phyloP scores from a whole-genome alignment of 2,888 invertebrate genomes.

The Rotaria socialis region DNA sequence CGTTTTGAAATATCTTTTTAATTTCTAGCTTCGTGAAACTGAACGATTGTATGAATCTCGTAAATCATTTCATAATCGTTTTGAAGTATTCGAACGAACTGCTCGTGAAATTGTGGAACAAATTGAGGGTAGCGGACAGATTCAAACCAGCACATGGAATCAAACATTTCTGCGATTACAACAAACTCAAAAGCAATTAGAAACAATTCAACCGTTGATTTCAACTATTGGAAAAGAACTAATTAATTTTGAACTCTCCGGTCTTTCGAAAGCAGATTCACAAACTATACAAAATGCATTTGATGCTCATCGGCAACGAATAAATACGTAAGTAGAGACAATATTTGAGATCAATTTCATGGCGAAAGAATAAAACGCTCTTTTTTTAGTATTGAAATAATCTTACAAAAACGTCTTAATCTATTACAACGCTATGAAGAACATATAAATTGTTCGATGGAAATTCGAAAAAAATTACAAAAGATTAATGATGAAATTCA shows the following conservation, averaged over 20 bases:
- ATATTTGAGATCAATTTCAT: not conserved
- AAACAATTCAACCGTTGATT: not conserved
- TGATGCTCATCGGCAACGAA: not conserved
- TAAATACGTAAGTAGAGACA: not conserved
- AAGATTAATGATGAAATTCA: not conserved
- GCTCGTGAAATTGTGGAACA: not conserved
- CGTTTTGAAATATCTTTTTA: too few relatives aligned
- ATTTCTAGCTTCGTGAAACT: slow-evolving; percentile 2
- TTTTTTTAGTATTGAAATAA: not conserved
- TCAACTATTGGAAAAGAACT: not conserved
- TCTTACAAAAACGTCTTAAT: slow-evolving; percentile 5
- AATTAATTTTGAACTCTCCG: not conserved
- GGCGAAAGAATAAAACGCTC: too few relatives aligned
- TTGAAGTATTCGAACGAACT: slow-evolving; percentile 30
- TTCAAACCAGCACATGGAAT: slow-evolving; percentile 13
- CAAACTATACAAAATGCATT: slow-evolving; percentile 9
- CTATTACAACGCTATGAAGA: not conserved
- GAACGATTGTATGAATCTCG: slow-evolving; percentile 31
- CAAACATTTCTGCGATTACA: not conserved
- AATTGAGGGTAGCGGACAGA: not conserved
- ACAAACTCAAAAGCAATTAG: not conserved
- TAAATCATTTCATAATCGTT: slow-evolving; percentile 30
- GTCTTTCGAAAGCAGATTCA: not conserved
- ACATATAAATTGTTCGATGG: not conserved
- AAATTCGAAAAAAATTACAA: slow-evolving; percentile 4